Conservation (phyloP, 53 echinoderm and acorn worm species). For the Pentamera pediparva region DNA sequence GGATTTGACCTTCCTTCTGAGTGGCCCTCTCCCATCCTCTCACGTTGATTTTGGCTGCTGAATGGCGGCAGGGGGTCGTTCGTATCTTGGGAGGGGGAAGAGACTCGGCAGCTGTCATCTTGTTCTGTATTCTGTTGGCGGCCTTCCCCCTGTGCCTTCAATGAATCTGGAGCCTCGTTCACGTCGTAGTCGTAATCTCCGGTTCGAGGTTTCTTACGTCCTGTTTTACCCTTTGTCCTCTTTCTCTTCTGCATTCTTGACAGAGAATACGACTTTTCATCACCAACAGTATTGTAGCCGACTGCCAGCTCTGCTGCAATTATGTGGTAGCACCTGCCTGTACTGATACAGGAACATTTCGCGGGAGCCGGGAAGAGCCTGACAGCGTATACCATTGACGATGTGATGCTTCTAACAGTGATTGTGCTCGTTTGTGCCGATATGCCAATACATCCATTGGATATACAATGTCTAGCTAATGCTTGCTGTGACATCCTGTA, state of each 20-base stretch:
- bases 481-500: not conserved
- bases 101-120: too few species aligned
- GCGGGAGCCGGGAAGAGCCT: not conserved
- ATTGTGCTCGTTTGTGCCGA: not conserved
- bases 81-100: too few species aligned
- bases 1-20: not conserved
- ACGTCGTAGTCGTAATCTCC: not conserved
- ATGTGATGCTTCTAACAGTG: not conserved
- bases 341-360: not conserved
- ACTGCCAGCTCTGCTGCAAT: not conserved
- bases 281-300: not conserved
- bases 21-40: not conserved
- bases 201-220: not conserved
- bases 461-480: not conserved
- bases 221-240: not conserved
- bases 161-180: not conserved
- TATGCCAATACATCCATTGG: not conserved
- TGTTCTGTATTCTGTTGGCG: too few species aligned
- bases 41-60: too few species aligned
- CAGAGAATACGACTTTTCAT: not conserved
- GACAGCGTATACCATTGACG: not conserved
- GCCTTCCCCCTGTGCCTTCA: not conserved
- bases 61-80: too few species aligned
- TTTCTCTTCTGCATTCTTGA: not conserved
- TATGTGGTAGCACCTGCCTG: slow-evolving; percentile 8